Percentiles rank a stretch among this genome's conserved stretches.
These are phyloP conservation scores for Diacarnus erythraeanus DNA, from an alignment of 37 sponge, comb jelly and placozoan species.

Conservation along the genomic window DNA sequence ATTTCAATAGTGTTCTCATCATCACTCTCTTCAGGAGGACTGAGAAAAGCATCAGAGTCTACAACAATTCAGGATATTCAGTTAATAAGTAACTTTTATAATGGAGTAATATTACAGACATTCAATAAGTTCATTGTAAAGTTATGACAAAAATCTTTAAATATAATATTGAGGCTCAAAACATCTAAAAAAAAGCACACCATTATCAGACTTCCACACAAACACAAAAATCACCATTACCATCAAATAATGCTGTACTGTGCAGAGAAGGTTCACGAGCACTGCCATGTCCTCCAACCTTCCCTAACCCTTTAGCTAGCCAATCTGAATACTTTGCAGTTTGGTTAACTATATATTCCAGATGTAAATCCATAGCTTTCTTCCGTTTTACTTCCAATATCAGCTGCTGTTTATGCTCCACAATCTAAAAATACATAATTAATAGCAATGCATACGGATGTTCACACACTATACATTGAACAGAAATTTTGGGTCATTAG, in stretches of 20 bases:
- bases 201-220: no score
- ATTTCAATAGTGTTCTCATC: constrained; percentile 88
- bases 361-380: constrained; percentile 87
- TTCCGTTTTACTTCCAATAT: constrained; percentile 83
- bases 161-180: no score
- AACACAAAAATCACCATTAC: background rate
- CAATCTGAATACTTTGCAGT: constrained; percentile 96
- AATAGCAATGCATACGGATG: no score
- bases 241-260: constrained; percentile 14
- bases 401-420: constrained; percentile 75
- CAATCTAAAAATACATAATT: no score
- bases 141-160: no score
- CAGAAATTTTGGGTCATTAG: no score
- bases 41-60: constrained; percentile 42
- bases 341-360: constrained; percentile 91
- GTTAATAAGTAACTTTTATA: no score
- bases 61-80: background rate
- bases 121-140: no score
- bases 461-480: no score
- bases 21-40: constrained; percentile 68
- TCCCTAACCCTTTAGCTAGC: constrained; percentile 79
- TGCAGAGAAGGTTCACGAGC: constrained; percentile 33
- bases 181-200: no score
- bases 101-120: no score
- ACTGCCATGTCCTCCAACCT: background rate